These are phyloP conservation scores for Cirrhinus molitorella DNA, from an alignment of 2,797 vertebrate species.

Conservation along the genomic window DNA sequence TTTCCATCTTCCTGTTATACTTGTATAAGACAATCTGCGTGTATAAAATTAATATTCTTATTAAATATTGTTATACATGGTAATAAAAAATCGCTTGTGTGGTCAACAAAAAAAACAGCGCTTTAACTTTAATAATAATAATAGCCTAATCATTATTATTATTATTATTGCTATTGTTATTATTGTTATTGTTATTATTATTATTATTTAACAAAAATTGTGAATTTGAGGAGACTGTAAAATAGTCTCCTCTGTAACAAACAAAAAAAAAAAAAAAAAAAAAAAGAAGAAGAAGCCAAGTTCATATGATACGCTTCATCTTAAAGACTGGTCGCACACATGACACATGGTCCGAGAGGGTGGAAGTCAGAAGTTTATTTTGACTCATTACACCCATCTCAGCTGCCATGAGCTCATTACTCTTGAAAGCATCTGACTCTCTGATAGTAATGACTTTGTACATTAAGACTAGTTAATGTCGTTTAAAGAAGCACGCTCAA, in stretches of 20 bases:
- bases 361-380: constrained; percentile 42
- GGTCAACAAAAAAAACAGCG: neutral
- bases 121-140: neutral
- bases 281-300: neutral
- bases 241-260: too few relatives aligned
- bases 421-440: constrained; percentile 43
- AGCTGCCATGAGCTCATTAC: constrained; percentile 25
- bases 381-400: constrained; percentile 49
- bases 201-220: neutral
- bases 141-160: too few relatives aligned
- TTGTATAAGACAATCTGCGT: neutral
- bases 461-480: constrained; percentile 38
- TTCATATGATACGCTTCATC: neutral
- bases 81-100: neutral
- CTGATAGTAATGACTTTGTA: constrained; percentile 51
- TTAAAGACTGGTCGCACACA: constrained; percentile 17
- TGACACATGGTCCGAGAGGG: constrained; percentile 3
- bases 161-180: too few relatives aligned
- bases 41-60: neutral
- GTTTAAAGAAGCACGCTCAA: constrained; percentile 16
- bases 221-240: neutral
- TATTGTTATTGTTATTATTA: too few relatives aligned
- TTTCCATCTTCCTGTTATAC: neutral
- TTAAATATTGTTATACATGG: neutral
- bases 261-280: too few relatives aligned